Evolutionary conservation across 2,113 vertebrate genomes (phyloP).

Genomic region (Saccopteryx bilineata): DNA sequence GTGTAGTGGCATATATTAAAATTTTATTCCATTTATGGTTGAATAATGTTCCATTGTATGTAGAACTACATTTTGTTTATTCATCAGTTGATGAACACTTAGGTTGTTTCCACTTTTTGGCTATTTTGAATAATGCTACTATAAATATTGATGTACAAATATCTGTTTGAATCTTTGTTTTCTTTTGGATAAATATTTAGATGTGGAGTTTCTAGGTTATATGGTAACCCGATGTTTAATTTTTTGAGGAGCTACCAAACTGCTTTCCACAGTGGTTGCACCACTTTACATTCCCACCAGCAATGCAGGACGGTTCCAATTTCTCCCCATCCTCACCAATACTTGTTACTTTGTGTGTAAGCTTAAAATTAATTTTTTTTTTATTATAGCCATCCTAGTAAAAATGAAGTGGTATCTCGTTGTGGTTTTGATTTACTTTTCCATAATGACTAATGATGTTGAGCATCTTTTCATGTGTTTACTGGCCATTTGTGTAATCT

Average conservation of each 20-base stretch:
- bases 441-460: background rate
- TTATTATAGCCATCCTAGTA: background rate
- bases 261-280: background rate
- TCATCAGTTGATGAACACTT: too few species aligned
- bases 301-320: background rate
- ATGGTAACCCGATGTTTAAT: background rate
- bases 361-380: background rate
- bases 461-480: background rate
- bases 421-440: background rate
- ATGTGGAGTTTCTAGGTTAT: background rate
- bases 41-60: background rate
- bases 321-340: background rate
- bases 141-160: background rate
- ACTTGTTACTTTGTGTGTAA: background rate
- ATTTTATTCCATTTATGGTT: background rate
- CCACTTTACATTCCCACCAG: background rate
- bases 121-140: too few species aligned
- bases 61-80: background rate
- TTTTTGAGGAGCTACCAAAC: background rate
- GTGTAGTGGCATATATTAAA: background rate
- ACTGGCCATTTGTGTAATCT: background rate
- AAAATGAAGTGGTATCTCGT: background rate
- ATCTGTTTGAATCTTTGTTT: background rate
- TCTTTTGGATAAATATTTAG: background rate
- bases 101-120: too few species aligned